phyloP scores from a whole-genome alignment of 2,888 invertebrate genomes.

The Eretmocerus hayati region DNA sequence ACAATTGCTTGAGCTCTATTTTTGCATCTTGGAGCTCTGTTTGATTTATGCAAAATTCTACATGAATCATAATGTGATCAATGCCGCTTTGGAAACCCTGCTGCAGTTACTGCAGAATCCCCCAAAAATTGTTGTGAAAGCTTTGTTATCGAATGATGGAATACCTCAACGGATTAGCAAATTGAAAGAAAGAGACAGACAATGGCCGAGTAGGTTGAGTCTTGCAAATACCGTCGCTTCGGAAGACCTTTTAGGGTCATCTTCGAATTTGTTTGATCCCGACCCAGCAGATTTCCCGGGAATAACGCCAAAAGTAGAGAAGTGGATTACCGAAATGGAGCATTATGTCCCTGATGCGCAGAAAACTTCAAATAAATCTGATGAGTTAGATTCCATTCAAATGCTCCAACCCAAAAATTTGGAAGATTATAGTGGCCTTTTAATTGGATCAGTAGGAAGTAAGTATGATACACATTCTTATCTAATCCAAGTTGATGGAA shows the following conservation, averaged over 20 bases:
- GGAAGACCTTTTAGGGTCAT: conserved; percentile 29
- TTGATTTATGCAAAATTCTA: conserved; percentile 60
- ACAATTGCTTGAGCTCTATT: conserved; percentile 32
- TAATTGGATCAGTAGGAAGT: conserved; percentile 35
- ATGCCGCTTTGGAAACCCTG: conserved; percentile 71
- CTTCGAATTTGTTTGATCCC: conserved; percentile 33
- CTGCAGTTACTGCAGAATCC: conserved; percentile 52
- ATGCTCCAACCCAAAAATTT: conserved; percentile 30
- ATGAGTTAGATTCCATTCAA: conserved; percentile 22
- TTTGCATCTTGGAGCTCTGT: conserved; percentile 72
- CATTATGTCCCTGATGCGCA: conserved; percentile 22
- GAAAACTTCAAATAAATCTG: conserved; percentile 19
- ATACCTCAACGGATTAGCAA: conserved; percentile 38
- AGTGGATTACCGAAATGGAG: conserved; percentile 35
- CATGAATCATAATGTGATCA: conserved; percentile 80
- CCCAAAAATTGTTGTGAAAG: conserved; percentile 44
- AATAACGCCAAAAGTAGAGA: conserved; percentile 34
- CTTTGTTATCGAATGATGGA: conserved; percentile 47
- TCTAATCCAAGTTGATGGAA: background rate
- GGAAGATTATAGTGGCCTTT: conserved; percentile 33
- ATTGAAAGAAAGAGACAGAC: conserved; percentile 20
- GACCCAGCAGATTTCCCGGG: conserved; percentile 31
- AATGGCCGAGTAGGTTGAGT: conserved; percentile 31
- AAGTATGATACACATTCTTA: conserved; percentile 21
- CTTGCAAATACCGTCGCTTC: conserved; percentile 31